These are phyloP conservation scores for Tachystola acroxantha DNA, from an alignment of 2,888 invertebrate species.

Conservation along the genomic window DNA sequence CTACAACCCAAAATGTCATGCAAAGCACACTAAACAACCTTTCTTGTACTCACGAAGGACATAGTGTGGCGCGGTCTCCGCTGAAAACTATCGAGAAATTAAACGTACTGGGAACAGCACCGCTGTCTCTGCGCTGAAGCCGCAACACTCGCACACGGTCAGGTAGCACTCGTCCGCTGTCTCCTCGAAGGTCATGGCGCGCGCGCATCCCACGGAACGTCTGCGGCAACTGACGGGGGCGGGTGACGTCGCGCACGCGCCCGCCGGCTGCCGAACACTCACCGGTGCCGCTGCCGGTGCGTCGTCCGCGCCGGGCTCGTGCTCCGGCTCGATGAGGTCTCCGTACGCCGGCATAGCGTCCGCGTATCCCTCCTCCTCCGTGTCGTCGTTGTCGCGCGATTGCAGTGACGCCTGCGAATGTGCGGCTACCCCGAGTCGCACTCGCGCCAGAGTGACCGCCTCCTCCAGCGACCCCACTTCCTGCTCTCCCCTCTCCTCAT, in stretches of 20 bases:
- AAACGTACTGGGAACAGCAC: constrained; percentile 72
- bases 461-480: constrained; percentile 74
- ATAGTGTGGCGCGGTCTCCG: constrained; percentile 52
- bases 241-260: constrained; percentile 21
- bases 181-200: constrained; percentile 75
- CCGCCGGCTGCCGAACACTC: constrained; percentile 4
- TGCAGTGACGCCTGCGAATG: constrained; percentile 52
- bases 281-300: constrained; percentile 45
- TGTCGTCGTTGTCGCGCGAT: constrained; percentile 55
- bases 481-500: constrained; percentile 49
- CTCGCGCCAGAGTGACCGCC: constrained; percentile 69
- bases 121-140: constrained; percentile 72
- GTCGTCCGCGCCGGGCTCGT: constrained; percentile 40
- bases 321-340: constrained; percentile 69
- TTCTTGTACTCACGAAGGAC: constrained; percentile 67
- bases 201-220: constrained; percentile 65
- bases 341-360: constrained; percentile 75
- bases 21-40: constrained; percentile 45
- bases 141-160: constrained; percentile 75
- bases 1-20: constrained; percentile 14
- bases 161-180: constrained; percentile 67
- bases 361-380: constrained; percentile 66
- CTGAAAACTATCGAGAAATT: constrained; percentile 67
- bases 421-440: constrained; percentile 58
- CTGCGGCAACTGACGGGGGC: constrained; percentile 47